Conservation (phyloP, 2,113 vertebrate genomes). For the Perccottus glenii region DNA sequence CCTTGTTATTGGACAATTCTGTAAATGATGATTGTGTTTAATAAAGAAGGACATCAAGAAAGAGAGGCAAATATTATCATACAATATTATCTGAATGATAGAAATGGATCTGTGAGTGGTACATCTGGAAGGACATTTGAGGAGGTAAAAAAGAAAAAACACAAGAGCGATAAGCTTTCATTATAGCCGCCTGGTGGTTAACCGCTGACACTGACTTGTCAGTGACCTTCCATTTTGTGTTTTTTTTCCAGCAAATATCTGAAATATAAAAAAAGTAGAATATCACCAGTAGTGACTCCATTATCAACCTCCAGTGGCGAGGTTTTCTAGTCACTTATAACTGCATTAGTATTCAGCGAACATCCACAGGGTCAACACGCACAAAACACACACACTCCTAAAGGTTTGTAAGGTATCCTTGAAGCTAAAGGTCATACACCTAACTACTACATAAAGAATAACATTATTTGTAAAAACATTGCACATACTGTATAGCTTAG, state of each 20-base stretch:
- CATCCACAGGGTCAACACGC: background rate
- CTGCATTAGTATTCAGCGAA: constrained; percentile 2
- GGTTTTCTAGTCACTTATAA: constrained; percentile 5
- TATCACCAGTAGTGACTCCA: too few relatives aligned
- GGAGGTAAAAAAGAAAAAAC: too few relatives aligned
- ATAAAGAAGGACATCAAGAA: too few relatives aligned
- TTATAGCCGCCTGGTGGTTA: constrained; percentile 55
- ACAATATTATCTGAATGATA: too few relatives aligned
- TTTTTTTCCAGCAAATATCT: too few relatives aligned
- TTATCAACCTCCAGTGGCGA: background rate
- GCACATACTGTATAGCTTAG: constrained; percentile 2
- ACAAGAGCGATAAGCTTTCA: constrained; percentile 33
- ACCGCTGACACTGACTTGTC: constrained; percentile 58
- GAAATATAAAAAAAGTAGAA: too few relatives aligned
- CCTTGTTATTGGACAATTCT: background rate
- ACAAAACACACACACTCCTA: background rate
- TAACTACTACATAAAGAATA: background rate
- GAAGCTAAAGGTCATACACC: constrained; percentile 8
- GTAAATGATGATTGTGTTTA: background rate
- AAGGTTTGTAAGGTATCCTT: background rate
- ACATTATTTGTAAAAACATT: background rate
- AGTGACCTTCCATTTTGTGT: constrained; percentile 25
- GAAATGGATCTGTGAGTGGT: too few relatives aligned
- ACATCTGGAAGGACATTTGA: too few relatives aligned
- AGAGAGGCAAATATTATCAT: too few relatives aligned